Base-by-base conservation (phyloP, 2,888 invertebrate species). In the Drosophila nr. perissopoda region DNA sequence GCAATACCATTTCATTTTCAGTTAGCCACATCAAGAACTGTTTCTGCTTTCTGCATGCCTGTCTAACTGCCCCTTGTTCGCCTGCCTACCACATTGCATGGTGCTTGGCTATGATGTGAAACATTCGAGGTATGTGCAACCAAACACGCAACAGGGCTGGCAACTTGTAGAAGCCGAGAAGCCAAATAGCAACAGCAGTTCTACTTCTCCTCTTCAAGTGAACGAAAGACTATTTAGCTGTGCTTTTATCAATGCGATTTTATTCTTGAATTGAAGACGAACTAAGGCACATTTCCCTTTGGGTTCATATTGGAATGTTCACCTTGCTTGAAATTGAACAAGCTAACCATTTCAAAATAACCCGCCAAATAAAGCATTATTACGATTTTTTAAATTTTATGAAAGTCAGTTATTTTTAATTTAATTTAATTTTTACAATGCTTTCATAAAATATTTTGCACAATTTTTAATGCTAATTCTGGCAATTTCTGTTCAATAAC, bases 1-100 rank as follows among this genome's bases (percentile, higher is more conserved):
- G 72, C 87, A 88, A 83, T 75, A 70, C 72, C 79, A 87, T 87
- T 85, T 84, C 78, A 74, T 78, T 83, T 80, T 69, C 65, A 72
- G 68, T 52, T 72, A 45, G 69, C 64, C 69, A 76, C 52, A 64
- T 58, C 66, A 83, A 65, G 60, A 83, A 87, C 59, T 81, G 56
- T 51, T 36, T 18, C 38, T 13, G 48, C 21, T 61, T 11, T 29
- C 18, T 16, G 33, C 31, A 25, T 13, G 11, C 25, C 67, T 16
- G 40, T 38, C 38, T 25, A 16, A 7, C 36, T 69, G 16, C 66
- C 38, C 38, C 45, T 45, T 45, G 8, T n/a, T 60, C 18, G 42
- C 40, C 25, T 21, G 16, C 13, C 29, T 69, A 8, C 60, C 29
- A 16, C 16, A 10, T n/a, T 40, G 31, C 53, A 38, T 52, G 52